A percentile compares a stretch with the other conserved stretches of the same genome.
phyloP scores from a whole-genome alignment of 2,113 vertebrate species.

The Dasyprocta punctata region DNA sequence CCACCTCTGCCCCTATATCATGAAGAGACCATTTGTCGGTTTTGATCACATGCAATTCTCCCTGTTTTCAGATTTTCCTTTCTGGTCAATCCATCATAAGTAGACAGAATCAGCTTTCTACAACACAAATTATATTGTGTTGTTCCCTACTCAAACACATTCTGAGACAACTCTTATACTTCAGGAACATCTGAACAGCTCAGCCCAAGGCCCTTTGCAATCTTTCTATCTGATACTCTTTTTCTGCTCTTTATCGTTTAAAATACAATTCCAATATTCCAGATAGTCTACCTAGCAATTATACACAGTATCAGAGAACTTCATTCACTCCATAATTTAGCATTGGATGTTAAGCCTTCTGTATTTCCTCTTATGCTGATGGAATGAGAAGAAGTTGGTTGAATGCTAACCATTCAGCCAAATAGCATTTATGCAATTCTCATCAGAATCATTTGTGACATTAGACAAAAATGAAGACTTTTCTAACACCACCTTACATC shows the following conservation, averaged over 20 bases:
- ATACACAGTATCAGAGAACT: not conserved
- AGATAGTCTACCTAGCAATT: not conserved
- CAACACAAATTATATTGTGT: not conserved
- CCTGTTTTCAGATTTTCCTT: not conserved
- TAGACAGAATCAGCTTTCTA: slow-evolving; percentile 22
- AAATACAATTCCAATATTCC: not conserved
- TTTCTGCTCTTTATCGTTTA: not conserved
- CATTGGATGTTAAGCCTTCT: not conserved
- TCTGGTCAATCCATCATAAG: not conserved
- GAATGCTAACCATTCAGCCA: not conserved
- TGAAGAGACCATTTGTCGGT: slow-evolving; percentile 15
- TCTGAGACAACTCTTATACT: not conserved
- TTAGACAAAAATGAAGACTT: not conserved
- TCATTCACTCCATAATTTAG: not conserved
- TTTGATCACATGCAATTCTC: slow-evolving; percentile 4
- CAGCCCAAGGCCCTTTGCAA: not conserved
- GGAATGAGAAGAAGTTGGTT: not conserved
- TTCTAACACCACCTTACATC: not conserved
- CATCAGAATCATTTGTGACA: not conserved
- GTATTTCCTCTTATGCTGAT: not conserved
- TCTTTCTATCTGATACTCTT: not conserved
- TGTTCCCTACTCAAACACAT: not conserved
- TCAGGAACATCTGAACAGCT: not conserved
- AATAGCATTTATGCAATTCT: not conserved
- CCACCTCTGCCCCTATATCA: not conserved